Evolutionary conservation across 1,140 invertebrate species (phyloP).

Genomic region (Coelopa frigida): DNA sequence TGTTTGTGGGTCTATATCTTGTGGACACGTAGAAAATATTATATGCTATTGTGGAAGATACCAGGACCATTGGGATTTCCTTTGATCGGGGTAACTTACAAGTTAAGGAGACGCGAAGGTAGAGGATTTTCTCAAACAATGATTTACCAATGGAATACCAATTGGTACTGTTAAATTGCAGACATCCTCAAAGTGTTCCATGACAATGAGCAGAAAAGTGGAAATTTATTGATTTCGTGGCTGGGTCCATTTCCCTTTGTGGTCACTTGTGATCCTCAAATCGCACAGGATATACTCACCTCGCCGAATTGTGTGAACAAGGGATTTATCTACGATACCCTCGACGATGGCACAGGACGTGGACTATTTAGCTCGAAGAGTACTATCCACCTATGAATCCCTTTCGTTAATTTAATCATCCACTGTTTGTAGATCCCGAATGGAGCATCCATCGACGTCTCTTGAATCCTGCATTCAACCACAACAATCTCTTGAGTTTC

Average conservation of each 20-base stretch:
- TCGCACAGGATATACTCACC: conserved; percentile 33
- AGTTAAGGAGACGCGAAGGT: conserved; percentile 31
- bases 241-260: conserved; percentile 34
- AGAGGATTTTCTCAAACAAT: conserved; percentile 1
- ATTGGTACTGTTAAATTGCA: conserved; percentile 10
- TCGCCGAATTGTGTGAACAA: conserved; percentile 37
- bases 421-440: conserved; percentile 12
- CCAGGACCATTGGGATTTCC: conserved; percentile 36
- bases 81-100: conserved; percentile 32
- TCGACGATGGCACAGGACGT: conserved; percentile 31
- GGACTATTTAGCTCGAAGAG: conserved; percentile 33
- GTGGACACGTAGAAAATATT: conserved; percentile 35
- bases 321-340: conserved; percentile 30
- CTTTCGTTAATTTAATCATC: conserved; percentile 7
- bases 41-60: conserved; percentile 28
- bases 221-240: conserved; percentile 28
- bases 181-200: conserved; percentile 29
- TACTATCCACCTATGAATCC: no score
- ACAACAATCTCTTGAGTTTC: conserved; percentile 26
- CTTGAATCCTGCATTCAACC: conserved; percentile 24
- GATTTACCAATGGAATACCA: not conserved
- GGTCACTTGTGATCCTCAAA: conserved; percentile 29
- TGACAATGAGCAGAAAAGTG: conserved; percentile 22
- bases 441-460: conserved; percentile 24
- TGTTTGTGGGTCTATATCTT: conserved; percentile 32